Evolutionary conservation across 2,888 invertebrate genomes (phyloP).

Genomic region (Parelbella ahira): DNA sequence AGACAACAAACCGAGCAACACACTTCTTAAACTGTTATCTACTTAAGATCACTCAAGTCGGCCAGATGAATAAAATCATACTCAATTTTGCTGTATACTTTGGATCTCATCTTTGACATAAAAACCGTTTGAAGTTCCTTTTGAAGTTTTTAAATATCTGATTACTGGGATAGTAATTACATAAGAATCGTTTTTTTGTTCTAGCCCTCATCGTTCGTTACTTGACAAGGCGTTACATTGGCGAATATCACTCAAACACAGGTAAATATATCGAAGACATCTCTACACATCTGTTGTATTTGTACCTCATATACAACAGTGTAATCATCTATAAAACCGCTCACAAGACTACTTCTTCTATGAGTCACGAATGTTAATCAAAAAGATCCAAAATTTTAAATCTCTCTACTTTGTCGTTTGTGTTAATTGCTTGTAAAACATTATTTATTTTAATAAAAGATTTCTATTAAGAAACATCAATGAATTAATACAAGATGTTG

Average conservation of each 20-base stretch:
- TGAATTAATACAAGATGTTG: no score
- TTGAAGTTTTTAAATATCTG: conserved; percentile 1
- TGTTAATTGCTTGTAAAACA: no score
- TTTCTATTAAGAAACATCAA: no score
- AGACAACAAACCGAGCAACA: conserved; percentile 35
- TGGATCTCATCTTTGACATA: no score
- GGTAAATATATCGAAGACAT: conserved; percentile 77
- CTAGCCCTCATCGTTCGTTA: conserved; percentile 89
- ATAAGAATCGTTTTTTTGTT: conserved; percentile 44
- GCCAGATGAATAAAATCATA: conserved; percentile 24
- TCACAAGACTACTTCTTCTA: no score
- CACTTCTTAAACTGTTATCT: conserved; percentile 20
- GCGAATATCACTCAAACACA: conserved; percentile 90
- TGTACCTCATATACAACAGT: no score
- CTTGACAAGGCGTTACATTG: conserved; percentile 87
- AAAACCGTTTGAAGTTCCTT: neutral
- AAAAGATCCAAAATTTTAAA: no score
- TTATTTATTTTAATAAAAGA: no score
- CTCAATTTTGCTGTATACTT: neutral
- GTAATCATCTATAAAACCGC: no score
- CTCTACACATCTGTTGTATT: no score
- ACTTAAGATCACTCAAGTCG: conserved; percentile 26
- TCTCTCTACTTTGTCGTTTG: no score
- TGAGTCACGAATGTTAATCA: no score
- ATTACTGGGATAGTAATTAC: conserved; percentile 1